Percentiles rank a stretch among this genome's conserved stretches.
Evolutionary conservation across 2,888 invertebrate genomes (phyloP).

Genomic region (Proisotoma minuta): DNA sequence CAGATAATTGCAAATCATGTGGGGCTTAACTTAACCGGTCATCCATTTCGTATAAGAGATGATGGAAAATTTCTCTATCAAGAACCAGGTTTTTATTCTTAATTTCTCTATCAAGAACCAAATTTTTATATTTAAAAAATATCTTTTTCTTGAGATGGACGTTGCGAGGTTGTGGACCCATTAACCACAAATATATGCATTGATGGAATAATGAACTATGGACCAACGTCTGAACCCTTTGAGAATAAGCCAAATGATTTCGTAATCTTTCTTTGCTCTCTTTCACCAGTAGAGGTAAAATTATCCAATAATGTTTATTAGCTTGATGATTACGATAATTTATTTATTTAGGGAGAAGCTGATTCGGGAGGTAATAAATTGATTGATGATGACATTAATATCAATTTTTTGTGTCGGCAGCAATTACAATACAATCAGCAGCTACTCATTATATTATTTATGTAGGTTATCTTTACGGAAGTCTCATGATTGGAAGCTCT

Average conservation of each 20-base stretch:
- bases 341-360: not conserved
- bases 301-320: no score
- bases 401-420: no score
- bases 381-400: not conserved
- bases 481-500: constrained; percentile 37
- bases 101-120: no score
- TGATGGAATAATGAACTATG: constrained; percentile 26
- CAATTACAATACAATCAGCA: no score
- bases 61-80: constrained; percentile 29
- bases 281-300: constrained; percentile 7
- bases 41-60: constrained; percentile 17
- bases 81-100: no score
- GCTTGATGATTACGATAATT: not conserved
- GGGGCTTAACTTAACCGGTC: constrained; percentile 5
- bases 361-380: not conserved
- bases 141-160: no score
- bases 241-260: constrained; percentile 18
- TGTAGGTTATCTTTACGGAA: constrained; percentile 24
- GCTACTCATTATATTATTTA: not conserved
- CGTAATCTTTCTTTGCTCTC: constrained; percentile 20
- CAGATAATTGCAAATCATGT: not conserved
- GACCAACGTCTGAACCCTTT: not conserved
- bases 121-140: no score
- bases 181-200: constrained; percentile 18
- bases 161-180: constrained; percentile 18